Evolutionary conservation across 1,140 invertebrate genomes (phyloP), one percentile per base, ranked within the genome.

Genomic region (Charaxes varanes): DNA sequence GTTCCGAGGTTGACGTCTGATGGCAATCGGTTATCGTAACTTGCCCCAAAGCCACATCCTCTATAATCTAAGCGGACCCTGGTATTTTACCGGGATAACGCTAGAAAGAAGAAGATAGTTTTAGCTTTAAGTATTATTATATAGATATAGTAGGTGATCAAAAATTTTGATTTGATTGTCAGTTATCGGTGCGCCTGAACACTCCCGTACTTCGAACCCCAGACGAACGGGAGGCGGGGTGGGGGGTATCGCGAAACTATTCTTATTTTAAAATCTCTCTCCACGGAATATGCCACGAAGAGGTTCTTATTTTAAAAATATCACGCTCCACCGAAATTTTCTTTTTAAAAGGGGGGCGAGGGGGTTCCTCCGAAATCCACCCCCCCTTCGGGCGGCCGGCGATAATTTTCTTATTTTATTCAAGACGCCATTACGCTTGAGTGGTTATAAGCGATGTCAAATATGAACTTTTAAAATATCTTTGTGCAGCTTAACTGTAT

Each of bases 191-290:
- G 15, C 26, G 17, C 31, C 28, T 44, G 45, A 53, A 48, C 53
- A 51, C 43, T 33, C 41, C 54, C 8, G 47, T 54, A 78, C 74
- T 74, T 72, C 77, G 64, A 80, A 73, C 73, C 74, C 77, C 77
- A 81, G 77, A 81, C 77, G 71, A 58, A 61, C 48, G 49, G 61
- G 58, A 38, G 59, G 49, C 27, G 48, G 55, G 46, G 56, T n/a
- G 56, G 61, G 69, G 61, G 67, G 70, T 67, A 73, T 77, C 72
- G 70, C 70, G 66, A 82, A 82, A 82, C 78, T 82, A 82, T 82
- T 82, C 74, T 82, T 79, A 82, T 82, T 82, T 82, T 76, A 82
- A 79, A 82, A 81, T 76, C 72, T 78, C 70, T 78, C 74, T 79
- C 78, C 65, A 76, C 78, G 78, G 78, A 82, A 79, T 82, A 82